These are phyloP conservation scores for Drosophila ogumai DNA, from an alignment of 1,140 invertebrate genomes.

Conservation along the genomic window DNA sequence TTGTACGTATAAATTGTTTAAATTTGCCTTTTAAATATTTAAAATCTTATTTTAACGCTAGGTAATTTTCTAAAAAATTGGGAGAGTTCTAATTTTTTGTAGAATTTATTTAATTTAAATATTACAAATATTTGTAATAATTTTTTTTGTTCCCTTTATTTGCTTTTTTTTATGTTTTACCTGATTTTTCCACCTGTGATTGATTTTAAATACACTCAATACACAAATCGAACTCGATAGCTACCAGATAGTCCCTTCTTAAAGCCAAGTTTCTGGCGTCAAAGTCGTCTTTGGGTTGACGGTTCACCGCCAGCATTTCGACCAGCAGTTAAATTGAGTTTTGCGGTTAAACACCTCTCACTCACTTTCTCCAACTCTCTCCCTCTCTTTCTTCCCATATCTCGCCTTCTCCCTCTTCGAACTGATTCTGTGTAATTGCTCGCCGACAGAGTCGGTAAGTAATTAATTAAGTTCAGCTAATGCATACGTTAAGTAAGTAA, in stretches of 20 bases:
- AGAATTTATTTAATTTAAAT: too few relatives aligned
- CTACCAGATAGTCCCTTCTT: background rate
- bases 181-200: background rate
- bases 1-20: too few relatives aligned
- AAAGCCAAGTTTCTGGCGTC: conserved; percentile 7
- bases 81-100: too few relatives aligned
- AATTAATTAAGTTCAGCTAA: conserved; percentile 52
- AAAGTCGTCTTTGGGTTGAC: conserved; percentile 4
- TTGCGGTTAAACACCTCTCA: conserved; percentile 20
- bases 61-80: too few relatives aligned
- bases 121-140: too few relatives aligned
- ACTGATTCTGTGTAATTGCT: conserved; percentile 35
- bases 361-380: background rate
- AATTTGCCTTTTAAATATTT: too few relatives aligned
- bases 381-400: background rate
- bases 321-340: conserved; percentile 40
- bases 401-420: background rate
- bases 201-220: background rate
- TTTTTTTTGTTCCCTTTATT: background rate
- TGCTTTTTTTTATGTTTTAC: too few relatives aligned
- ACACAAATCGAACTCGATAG: background rate
- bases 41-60: too few relatives aligned
- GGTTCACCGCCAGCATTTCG: conserved; percentile 21
- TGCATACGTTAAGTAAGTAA: conserved; percentile 40
- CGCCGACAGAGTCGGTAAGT: conserved; percentile 20